phyloP scores from a whole-genome alignment of 2,113 vertebrate genomes.

The Verasper variegatus region DNA sequence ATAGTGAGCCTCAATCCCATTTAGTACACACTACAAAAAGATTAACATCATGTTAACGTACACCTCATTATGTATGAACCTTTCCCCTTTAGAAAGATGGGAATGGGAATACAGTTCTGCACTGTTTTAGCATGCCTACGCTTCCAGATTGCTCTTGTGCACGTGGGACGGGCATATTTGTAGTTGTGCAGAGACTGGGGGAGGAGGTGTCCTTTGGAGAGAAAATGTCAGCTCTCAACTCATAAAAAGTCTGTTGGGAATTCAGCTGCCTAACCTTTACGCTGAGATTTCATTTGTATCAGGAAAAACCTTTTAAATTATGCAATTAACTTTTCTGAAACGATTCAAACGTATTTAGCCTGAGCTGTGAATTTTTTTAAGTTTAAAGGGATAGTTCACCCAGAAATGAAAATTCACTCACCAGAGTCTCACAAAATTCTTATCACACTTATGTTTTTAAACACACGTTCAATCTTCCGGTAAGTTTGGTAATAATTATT shows the following conservation, averaged over 20 bases:
- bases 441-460: no score
- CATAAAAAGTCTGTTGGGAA: conserved; percentile 9
- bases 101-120: not conserved
- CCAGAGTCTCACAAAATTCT: no score
- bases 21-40: not conserved
- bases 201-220: conserved; percentile 42
- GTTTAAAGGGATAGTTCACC: no score
- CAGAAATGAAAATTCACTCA: no score
- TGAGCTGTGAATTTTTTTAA: no score
- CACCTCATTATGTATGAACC: not conserved
- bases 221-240: conserved; percentile 54
- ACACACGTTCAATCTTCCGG: no score
- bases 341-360: no score
- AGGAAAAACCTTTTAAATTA: not conserved
- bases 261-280: conserved; percentile 27
- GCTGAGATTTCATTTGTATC: not conserved
- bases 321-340: no score
- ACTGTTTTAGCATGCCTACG: not conserved
- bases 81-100: not conserved
- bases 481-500: no score
- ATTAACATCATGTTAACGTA: not conserved
- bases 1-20: not conserved
- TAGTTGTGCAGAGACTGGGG: conserved; percentile 6
- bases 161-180: not conserved
- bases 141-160: not conserved